Evolutionary conservation across 2,113 vertebrate species (phyloP), one percentile per base, ranked within the genome.

Genomic region (Paramormyrops kingsleyae): DNA sequence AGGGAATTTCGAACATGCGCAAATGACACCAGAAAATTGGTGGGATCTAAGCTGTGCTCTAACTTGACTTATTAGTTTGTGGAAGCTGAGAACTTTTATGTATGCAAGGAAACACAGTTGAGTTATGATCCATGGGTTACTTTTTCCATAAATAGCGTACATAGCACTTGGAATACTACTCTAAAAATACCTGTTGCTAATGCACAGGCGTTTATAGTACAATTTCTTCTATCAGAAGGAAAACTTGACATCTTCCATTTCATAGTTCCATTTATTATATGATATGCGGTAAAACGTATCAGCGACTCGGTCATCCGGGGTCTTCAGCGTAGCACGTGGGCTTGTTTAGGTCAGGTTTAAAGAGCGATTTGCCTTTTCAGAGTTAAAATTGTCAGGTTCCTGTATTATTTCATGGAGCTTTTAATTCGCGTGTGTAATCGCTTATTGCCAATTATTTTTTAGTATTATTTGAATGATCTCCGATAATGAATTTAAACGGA

Each of bases 11-110:
- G 85, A 52, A 17, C 85, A 87, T 87, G 85, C 85, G 85, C 85
- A 87, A 44, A 87, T 19, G 24, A 47, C 49, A 87, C 10, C 47
- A 50, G 94, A 93, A 83, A 46, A 83, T 24, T 44, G 92, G 89
- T 7, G 47, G 95, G 35, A 47, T 92, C 1, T 91, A 90, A 46
- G 94, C 91, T 0, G 94, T 95, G 83, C 92, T 27, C 59, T 27
- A 66, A 27, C 59, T 3, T 27, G 90, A 89, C 56, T 70, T 66
- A 66, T 95, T 0, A 44, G 74, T 42, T 80, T 80, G 17, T 83
- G 19, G 77, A 83, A 83, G 39, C 21, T 24, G 10, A 66, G 9
- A 27, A 66, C n/a, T 66, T 31, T 13, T 17, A 80, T 39, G 74
- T 80, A 80, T 80, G 35, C 74, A 19, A 17, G 74, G 74, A 80